Percentiles rank a stretch among this genome's conserved stretches.
Conservation (phyloP, 2,797 vertebrate species). For the Spheniscus humboldti region DNA sequence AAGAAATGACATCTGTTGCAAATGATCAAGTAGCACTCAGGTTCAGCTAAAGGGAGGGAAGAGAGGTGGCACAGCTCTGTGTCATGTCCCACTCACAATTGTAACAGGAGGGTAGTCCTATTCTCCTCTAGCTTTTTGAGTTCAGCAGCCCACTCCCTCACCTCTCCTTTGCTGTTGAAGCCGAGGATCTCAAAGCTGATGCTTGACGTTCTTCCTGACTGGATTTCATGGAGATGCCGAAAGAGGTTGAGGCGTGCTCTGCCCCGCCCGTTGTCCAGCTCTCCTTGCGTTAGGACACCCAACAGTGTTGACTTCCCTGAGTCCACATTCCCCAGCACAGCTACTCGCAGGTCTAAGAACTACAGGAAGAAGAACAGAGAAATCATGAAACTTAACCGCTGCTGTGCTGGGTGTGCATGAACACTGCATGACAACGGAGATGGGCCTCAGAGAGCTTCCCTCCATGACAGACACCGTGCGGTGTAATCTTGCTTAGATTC, state of each 20-base stretch:
- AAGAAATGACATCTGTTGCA: not conserved
- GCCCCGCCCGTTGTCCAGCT: constrained; percentile 93
- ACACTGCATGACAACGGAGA: not conserved
- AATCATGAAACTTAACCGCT: not conserved
- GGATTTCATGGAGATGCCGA: constrained; percentile 95
- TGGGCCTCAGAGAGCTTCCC: not conserved
- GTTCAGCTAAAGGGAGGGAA: not conserved
- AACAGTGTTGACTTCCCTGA: constrained; percentile 94
- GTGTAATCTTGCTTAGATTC: not conserved
- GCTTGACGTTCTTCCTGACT: constrained; percentile 93
- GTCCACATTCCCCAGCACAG: constrained; percentile 95
- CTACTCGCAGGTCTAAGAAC: constrained; percentile 95
- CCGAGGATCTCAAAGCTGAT: constrained; percentile 98
- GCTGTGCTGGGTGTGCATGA: not conserved
- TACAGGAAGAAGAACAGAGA: constrained; percentile 58
- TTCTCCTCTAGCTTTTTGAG: not conserved
- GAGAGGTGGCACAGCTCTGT: too few species aligned
- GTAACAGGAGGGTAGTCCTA: not conserved
- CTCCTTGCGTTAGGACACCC: constrained; percentile 94
- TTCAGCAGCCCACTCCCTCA: constrained; percentile 57
- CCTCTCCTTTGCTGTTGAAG: constrained; percentile 98
- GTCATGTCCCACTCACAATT: not conserved
- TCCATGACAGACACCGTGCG: not conserved
- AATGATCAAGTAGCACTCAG: not conserved
- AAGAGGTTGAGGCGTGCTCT: constrained; percentile 95